phyloP scores from a whole-genome alignment of 1,140 invertebrate species.

The Euwallacea similis region DNA sequence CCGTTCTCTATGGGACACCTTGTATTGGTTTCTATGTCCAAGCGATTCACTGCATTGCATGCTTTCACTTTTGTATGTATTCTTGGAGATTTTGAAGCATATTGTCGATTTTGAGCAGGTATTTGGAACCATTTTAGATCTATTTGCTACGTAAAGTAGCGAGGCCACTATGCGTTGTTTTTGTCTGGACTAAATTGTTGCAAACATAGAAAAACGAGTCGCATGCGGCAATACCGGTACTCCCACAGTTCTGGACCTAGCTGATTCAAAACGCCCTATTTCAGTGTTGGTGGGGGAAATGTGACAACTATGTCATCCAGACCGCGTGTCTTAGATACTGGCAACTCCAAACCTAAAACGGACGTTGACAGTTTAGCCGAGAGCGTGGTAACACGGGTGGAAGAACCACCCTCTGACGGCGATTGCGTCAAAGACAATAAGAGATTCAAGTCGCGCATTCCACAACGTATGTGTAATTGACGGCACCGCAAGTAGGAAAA shows the following conservation, averaged over 20 bases:
- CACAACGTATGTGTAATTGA: conserved; percentile 44
- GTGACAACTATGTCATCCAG: background rate
- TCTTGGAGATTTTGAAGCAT: no score
- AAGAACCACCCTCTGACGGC: conserved; percentile 32
- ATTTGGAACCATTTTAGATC: no score
- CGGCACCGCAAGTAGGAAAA: conserved; percentile 30
- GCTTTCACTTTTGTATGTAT: no score
- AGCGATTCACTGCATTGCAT: no score
- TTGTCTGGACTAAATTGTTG: no score
- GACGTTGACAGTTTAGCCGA: conserved; percentile 33
- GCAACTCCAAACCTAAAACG: conserved; percentile 17
- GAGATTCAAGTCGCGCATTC: conserved; percentile 45
- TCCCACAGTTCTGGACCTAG: background rate
- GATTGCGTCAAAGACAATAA: conserved; percentile 28
- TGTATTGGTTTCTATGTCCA: no score
- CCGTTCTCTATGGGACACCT: no score
- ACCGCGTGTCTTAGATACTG: background rate
- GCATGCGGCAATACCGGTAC: conserved; percentile 31
- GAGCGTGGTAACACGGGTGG: conserved; percentile 43
- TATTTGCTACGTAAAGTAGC: no score
- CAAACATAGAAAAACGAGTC: background rate
- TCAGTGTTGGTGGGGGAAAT: conserved; percentile 19
- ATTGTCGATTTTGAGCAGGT: no score
- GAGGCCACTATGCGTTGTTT: no score
- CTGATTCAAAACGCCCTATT: conserved; percentile 20